Conservation (phyloP, 35 echinoderm and acorn worm species). For the Amphiura filiformis region DNA sequence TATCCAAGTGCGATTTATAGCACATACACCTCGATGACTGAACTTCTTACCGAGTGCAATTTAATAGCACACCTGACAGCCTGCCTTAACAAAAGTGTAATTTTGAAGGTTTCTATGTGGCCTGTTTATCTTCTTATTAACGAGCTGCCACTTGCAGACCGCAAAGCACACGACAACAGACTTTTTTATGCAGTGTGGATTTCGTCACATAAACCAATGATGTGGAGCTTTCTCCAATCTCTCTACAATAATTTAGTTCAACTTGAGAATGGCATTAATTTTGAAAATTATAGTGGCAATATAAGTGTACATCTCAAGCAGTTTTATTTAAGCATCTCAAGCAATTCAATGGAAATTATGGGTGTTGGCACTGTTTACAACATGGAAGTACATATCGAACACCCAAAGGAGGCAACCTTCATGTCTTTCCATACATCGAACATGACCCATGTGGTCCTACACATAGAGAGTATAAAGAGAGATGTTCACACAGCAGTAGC, state of each 20-base stretch:
- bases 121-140: no score
- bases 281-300: slow-evolving; percentile 12
- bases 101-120: no score
- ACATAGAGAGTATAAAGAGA: not conserved
- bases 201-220: slow-evolving; percentile 27
- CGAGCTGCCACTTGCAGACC: no score
- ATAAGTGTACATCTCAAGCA: slow-evolving; percentile 22
- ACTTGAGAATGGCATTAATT: slow-evolving; percentile 28
- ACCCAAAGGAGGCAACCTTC: slow-evolving; percentile 4
- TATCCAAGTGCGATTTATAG: no score
- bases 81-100: no score
- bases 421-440: slow-evolving; percentile 18
- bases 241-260: slow-evolving; percentile 22
- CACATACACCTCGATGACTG: no score
- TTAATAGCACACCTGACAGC: no score
- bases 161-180: no score
- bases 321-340: slow-evolving; percentile 28
- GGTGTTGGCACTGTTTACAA: slow-evolving; percentile 51
- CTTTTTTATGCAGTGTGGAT: slow-evolving; percentile 40
- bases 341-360: slow-evolving; percentile 40
- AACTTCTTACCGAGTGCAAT: no score
- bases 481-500: slow-evolving; percentile 6
- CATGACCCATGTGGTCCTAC: slow-evolving; percentile 14
- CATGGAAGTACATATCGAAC: not conserved
- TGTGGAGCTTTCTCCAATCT: slow-evolving; percentile 45